These are phyloP conservation scores for Siniperca knerii DNA, from an alignment of 2,113 vertebrate genomes.

Conservation along the genomic window DNA sequence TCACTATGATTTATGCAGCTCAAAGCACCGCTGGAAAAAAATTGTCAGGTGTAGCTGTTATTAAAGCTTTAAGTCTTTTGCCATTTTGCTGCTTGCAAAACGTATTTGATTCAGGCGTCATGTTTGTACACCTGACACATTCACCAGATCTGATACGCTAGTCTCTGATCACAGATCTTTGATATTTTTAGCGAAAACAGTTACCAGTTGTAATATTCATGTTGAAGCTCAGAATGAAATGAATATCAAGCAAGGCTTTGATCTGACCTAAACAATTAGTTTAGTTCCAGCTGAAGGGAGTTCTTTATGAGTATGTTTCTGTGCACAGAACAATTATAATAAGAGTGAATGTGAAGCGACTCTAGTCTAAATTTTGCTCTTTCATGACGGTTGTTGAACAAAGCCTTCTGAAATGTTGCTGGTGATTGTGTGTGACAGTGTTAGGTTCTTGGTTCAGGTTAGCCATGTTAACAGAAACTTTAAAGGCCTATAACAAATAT, in stretches of 20 bases:
- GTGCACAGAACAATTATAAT: neutral
- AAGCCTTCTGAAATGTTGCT: neutral
- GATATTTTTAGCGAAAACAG: constrained; percentile 2
- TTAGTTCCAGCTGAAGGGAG: neutral
- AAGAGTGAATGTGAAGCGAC: neutral
- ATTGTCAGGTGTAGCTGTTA: constrained; percentile 32
- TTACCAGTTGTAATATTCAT: constrained; percentile 3
- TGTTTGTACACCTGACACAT: constrained; percentile 12
- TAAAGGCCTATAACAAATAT: neutral
- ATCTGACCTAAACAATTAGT: neutral
- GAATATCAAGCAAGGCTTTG: neutral
- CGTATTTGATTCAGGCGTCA: constrained; percentile 2
- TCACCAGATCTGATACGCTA: neutral
- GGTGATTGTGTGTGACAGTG: neutral
- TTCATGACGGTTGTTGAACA: neutral
- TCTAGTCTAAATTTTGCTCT: neutral
- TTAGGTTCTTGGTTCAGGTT: neutral
- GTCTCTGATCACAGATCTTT: constrained; percentile 38
- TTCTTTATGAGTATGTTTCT: neutral
- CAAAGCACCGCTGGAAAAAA: neutral
- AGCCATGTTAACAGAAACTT: neutral
- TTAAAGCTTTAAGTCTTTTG: constrained; percentile 39
- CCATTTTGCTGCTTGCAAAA: constrained; percentile 15
- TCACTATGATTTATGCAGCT: constrained; percentile 58
- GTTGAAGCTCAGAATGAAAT: constrained; percentile 1